Base-by-base conservation (phyloP, 2,888 invertebrate genomes). In the Cataglyphis albicans region DNA sequence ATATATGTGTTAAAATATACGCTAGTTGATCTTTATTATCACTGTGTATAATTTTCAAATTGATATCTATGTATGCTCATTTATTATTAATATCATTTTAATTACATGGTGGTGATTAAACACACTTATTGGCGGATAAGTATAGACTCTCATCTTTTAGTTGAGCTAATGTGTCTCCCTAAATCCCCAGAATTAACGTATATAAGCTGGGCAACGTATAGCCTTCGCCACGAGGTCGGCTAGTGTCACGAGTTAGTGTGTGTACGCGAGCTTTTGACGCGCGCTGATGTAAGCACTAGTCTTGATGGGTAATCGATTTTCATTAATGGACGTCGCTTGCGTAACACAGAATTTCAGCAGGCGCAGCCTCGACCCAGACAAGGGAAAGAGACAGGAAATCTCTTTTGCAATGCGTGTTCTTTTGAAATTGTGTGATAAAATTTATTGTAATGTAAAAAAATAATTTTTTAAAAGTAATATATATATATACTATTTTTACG, bases 241-340 rank as follows among this genome's bases (percentile, higher is more conserved):
- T 68, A 59, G 70, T 76, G 63, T 32, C 52, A 73, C 52, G 82
- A 82, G 75, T 35, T 68, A 75, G 84, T 78, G 81, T 82, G 83
- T 70, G 82, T 82, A 80, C 84, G 75, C 64, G 76, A 89, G 92
- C 90, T 91, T 92, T 92, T 90, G 90, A 91, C 88, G 89, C 85
- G 84, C 84, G 82, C 78, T 81, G 83, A 84, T 85, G 86, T 88
- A 88, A 85, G 87, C 87, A 86, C 84, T 81, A 67, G 84, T 84
- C 85, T 84, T 87, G 92, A 92, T 91, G 91, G 91, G 87, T 91
- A 90, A 92, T 92, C 92, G 91, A 93, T 92, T 92, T 92, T 91
- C 92, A 91, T 93, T 92, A 93, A 92, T 92, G 91, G 91, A 92
- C 88, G 90, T 88, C 90, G 91, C 85, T 87, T 86, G 86, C 88